Percentiles rank a stretch among this genome's conserved stretches.
Evolutionary conservation across 2,888 invertebrate species (phyloP).

Genomic region (Frankliniella intonsa): DNA sequence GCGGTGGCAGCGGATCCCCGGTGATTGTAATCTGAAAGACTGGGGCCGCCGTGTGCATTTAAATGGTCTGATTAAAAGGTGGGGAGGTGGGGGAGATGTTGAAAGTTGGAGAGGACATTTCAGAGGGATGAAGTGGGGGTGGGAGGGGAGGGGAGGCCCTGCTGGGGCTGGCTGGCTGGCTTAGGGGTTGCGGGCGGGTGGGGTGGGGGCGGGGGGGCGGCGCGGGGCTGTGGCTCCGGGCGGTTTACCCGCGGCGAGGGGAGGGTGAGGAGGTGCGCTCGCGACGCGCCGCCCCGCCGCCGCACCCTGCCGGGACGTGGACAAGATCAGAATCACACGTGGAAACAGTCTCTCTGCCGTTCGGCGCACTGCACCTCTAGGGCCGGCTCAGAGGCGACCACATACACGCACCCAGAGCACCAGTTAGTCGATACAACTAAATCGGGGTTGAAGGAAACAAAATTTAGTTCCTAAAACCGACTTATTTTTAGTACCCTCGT

Average conservation of each 20-base stretch:
- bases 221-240: not conserved
- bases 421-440: too few relatives aligned
- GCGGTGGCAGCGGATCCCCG: conserved; percentile 12
- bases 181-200: not conserved
- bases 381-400: not conserved
- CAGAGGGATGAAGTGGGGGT: not conserved
- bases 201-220: not conserved
- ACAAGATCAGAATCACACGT: not conserved
- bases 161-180: not conserved
- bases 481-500: too few relatives aligned
- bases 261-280: not conserved
- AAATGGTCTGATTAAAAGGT: conserved; percentile 24
- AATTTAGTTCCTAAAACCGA: too few relatives aligned
- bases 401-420: not conserved
- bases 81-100: conserved; percentile 6
- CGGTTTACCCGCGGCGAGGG: not conserved
- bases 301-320: not conserved
- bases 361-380: too few relatives aligned
- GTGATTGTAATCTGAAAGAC: conserved; percentile 24
- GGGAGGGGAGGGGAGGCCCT: not conserved
- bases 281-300: not conserved
- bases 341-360: not conserved
- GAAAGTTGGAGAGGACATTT: conserved; percentile 24
- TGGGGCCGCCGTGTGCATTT: conserved; percentile 19
- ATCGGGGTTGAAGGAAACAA: too few relatives aligned